Conservation (phyloP, 2,113 vertebrate species). For the Cyanistes caeruleus region DNA sequence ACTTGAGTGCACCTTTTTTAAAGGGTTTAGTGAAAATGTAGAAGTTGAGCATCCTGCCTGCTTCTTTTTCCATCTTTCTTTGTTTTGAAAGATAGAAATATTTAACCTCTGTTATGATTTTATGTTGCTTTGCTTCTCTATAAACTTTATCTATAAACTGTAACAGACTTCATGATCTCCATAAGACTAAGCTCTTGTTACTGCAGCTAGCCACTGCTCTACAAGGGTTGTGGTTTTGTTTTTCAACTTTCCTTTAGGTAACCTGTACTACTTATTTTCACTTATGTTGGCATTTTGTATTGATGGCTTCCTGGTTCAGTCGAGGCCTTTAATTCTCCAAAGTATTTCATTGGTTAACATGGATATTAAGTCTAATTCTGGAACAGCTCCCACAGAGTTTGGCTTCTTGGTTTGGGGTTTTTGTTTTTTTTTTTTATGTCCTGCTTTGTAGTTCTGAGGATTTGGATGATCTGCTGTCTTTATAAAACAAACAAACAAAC, state of each 20-base stretch:
- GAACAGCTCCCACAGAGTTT: neutral
- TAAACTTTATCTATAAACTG: neutral
- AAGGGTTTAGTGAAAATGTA: neutral
- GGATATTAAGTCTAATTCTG: neutral
- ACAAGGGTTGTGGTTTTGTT: neutral
- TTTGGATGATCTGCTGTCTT: neutral
- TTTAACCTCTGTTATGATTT: neutral
- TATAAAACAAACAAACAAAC: neutral
- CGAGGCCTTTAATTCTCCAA: neutral
- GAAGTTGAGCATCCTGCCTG: neutral
- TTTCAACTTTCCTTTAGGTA: neutral
- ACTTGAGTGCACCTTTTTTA: neutral
- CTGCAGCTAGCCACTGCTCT: neutral
- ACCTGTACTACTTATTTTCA: neutral
- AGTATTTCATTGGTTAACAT: neutral
- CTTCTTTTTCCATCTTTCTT: neutral
- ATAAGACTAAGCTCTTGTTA: neutral
- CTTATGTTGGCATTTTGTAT: neutral
- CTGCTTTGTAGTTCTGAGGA: neutral
- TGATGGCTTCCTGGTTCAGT: neutral
- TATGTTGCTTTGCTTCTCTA: neutral
- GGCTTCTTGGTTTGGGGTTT: neutral
- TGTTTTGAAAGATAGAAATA: neutral
- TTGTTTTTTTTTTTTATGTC: too few relatives aligned
- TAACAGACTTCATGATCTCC: neutral